These are phyloP conservation scores for Cantharis rufa DNA, from an alignment of 2,888 invertebrate species.

Conservation along the genomic window DNA sequence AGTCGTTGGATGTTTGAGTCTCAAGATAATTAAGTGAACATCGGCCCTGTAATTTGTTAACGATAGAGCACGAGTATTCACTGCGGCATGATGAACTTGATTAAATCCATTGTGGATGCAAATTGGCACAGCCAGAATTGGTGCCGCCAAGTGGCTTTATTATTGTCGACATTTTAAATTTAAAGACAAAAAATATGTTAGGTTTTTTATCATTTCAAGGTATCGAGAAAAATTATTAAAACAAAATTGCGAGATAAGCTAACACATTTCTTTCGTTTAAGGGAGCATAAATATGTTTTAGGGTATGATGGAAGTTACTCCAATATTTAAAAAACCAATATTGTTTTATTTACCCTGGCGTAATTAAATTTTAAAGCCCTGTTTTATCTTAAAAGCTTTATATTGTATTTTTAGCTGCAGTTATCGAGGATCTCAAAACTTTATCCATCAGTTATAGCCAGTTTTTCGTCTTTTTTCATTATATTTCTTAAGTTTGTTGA, in stretches of 20 bases:
- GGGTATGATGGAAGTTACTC: neutral
- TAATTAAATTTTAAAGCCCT: neutral
- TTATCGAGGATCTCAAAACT: neutral
- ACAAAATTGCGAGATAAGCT: neutral
- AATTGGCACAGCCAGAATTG: constrained; percentile 12
- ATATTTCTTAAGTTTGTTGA: neutral
- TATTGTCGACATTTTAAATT: neutral
- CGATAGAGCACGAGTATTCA: constrained; percentile 18
- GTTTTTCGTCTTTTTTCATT: neutral
- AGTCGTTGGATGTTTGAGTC: neutral
- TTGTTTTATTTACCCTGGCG: neutral
- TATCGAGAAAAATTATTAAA: neutral
- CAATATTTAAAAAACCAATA: neutral
- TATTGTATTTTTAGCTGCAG: neutral
- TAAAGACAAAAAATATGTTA: neutral
- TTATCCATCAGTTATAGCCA: neutral
- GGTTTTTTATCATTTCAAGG: neutral
- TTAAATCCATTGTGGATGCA: constrained; percentile 24
- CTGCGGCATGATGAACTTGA: constrained; percentile 15
- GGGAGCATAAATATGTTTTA: neutral
- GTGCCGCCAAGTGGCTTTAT: neutral
- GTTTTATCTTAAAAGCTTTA: neutral
- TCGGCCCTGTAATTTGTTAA: constrained; percentile 17
- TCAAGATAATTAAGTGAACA: constrained; percentile 20
- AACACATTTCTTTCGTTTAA: neutral